Conservation (phyloP, 2,888 invertebrate genomes). For the Drosophila testacea region DNA sequence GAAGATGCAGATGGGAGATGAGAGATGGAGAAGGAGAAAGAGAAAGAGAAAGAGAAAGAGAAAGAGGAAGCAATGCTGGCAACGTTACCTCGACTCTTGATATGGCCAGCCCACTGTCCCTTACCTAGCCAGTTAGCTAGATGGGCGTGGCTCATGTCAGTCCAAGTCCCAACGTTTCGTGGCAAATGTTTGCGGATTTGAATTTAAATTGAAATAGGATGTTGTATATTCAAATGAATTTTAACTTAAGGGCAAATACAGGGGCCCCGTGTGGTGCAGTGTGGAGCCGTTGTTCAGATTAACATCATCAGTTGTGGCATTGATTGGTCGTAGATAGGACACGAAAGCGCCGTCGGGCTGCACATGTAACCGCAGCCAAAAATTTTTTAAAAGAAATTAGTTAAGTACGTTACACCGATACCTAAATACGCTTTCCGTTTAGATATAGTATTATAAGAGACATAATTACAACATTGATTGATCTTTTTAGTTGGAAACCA, state of each 20-base stretch:
- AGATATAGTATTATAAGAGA: not conserved
- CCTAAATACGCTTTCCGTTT: constrained; percentile 6
- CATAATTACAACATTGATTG: too few relatives aligned
- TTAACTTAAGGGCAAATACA: constrained; percentile 81
- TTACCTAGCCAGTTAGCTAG: constrained; percentile 16
- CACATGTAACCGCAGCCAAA: constrained; percentile 63
- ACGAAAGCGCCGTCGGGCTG: constrained; percentile 59
- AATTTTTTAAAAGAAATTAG: constrained; percentile 32
- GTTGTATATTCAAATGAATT: constrained; percentile 83
- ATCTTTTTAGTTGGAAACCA: too few relatives aligned
- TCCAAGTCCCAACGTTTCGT: constrained; percentile 64
- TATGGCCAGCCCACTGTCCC: constrained; percentile 50
- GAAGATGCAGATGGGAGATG: constrained; percentile 24
- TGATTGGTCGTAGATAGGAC: constrained; percentile 82
- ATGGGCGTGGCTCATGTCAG: constrained; percentile 72
- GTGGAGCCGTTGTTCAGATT: constrained; percentile 68
- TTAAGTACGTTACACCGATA: constrained; percentile 2
- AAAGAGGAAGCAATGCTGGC: not conserved
- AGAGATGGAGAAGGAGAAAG: constrained; percentile 9
- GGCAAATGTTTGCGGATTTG: constrained; percentile 83
- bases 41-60: constrained; percentile 15
- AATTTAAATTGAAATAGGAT: constrained; percentile 84
- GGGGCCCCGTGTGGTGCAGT: constrained; percentile 11
- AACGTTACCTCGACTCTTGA: constrained; percentile 50
- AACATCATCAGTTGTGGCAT: constrained; percentile 83